Percentiles rank a stretch among this genome's conserved stretches.
Conservation (phyloP, 1,140 invertebrate species). For the Cyphomyrmex costatus region DNA sequence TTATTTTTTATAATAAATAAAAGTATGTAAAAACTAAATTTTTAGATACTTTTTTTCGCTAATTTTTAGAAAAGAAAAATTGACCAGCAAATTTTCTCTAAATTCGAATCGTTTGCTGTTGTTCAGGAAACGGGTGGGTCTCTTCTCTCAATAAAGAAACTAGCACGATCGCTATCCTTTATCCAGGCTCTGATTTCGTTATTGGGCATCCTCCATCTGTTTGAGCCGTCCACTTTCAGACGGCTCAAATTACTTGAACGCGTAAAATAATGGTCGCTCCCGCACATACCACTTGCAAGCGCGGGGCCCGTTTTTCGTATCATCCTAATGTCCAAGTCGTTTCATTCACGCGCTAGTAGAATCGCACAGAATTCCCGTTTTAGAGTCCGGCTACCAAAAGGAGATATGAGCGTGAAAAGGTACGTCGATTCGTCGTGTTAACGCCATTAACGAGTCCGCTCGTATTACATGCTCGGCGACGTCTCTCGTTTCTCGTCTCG, state of each 20-base stretch:
- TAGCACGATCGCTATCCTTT: neutral
- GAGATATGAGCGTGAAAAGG: slow-evolving; percentile 31
- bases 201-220: slow-evolving; percentile 34
- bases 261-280: neutral
- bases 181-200: slow-evolving; percentile 26
- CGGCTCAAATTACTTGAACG: slow-evolving; percentile 20
- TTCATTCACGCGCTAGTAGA: slow-evolving; percentile 35
- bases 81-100: too few species aligned
- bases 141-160: neutral
- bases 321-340: slow-evolving; percentile 11
- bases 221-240: neutral
- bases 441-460: slow-evolving; percentile 46
- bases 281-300: neutral
- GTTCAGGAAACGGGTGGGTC: neutral
- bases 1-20: too few species aligned
- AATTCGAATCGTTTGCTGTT: neutral
- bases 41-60: too few species aligned
- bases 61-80: neutral
- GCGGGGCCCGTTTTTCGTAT: neutral
- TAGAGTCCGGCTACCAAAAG: neutral
- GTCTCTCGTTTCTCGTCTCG: slow-evolving; percentile 7
- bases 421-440: slow-evolving; percentile 50
- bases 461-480: slow-evolving; percentile 32
- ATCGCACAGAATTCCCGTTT: neutral
- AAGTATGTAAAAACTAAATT: too few species aligned